Evolutionary conservation across 2,113 vertebrate species (phyloP), one percentile per base, ranked within the genome.

Genomic region (Myodes glareolus): DNA sequence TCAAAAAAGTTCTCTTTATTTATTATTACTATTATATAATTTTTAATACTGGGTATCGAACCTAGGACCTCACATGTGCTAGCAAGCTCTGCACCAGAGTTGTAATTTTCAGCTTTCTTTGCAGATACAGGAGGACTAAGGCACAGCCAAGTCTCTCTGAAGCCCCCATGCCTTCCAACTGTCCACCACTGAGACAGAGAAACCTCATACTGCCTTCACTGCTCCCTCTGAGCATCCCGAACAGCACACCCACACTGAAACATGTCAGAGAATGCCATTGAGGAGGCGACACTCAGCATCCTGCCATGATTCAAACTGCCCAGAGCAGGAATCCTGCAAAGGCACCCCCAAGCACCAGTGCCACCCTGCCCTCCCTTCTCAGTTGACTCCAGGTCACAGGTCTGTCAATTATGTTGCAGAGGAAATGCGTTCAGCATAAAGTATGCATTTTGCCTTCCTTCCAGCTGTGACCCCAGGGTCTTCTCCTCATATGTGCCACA

Each of bases 401-500:
- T 55, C 78, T 45, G 58, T 90, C 23, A 39, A 33, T 12, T 2
- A 45, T 47, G 0, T 39, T 9, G 25, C 33, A 58, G 19, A 7
- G 2, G 6, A 4, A 45, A 68, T 5, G 16, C 14, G 8, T 21
- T 55, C 47, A 61, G 42, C 42, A 2, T 10, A 39, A 91, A 63
- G 19, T 21, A 16, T 52, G 14, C 5, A 2, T 9, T 55, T 80
- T 42, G n/a, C 39, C 19, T 25, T 55, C 58, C n/a, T 42, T 33
- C 52, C 14, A 39, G 36, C 39, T 52, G 10, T 25, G 7, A 52
- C 23, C 23, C 25, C 88, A 11, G n/a, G 31, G 16, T 16, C n/a
- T 31, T 61, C 8, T 23, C n/a, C 19, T 47, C 7, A 10, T 36
- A 0, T 5, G 27, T 1, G 33, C n/a, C 47, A 25, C 0, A 0